Percentiles rank a stretch among this genome's conserved stretches.
These are phyloP conservation scores for Halcyon chelicuti DNA, from an alignment of 2,797 vertebrate species.

Conservation along the genomic window DNA sequence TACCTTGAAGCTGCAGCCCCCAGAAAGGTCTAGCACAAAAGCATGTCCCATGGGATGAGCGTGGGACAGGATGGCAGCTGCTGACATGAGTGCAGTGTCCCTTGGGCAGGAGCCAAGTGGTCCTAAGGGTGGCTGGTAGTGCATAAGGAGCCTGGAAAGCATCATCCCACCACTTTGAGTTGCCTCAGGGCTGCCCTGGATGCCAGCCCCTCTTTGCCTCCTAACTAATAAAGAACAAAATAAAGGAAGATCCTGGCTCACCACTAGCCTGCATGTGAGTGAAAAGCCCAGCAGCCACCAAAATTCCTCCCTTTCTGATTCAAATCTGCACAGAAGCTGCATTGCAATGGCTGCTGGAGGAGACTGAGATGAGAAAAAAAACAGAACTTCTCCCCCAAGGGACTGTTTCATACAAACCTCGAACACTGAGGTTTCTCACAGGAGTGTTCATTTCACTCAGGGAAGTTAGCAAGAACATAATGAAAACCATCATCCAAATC, in stretches of 20 bases:
- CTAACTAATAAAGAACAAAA: not conserved
- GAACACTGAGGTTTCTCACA: not conserved
- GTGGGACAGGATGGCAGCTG: not conserved
- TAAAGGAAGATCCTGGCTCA: not conserved
- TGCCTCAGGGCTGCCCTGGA: not conserved
- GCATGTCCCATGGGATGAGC: not conserved
- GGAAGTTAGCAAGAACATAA: not conserved
- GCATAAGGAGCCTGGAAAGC: not conserved
- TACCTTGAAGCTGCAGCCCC: not conserved
- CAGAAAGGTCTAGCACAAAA: not conserved
- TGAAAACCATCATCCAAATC: not conserved
- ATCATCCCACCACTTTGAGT: not conserved
- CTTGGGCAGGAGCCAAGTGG: not conserved
- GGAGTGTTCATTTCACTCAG: not conserved
- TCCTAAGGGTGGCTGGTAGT: rapidly evolving
- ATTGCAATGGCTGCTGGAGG: not conserved
- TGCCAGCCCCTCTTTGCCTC: not conserved
- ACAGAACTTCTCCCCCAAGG: not conserved
- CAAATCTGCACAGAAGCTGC: not conserved
- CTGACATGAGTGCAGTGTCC: not conserved
- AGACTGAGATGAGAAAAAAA: not conserved
- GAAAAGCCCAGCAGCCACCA: not conserved
- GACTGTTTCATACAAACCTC: not conserved
- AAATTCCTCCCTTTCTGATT: not conserved
- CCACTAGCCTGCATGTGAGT: not conserved